Conservation (phyloP, 2,113 vertebrate genomes). For the Gasterosteus nipponicus region DNA sequence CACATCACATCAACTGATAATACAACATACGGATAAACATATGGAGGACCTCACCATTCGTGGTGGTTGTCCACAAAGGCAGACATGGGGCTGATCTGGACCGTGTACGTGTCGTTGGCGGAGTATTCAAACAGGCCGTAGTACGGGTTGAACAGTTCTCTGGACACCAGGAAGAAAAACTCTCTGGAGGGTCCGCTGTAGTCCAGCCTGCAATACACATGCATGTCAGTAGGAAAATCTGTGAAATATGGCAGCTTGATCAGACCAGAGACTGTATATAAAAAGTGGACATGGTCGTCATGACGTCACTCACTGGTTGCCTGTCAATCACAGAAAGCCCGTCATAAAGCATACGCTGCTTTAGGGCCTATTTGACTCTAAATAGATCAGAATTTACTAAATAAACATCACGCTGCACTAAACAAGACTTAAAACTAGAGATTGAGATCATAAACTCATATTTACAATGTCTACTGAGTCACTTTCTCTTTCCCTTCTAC, state of each 20-base stretch:
- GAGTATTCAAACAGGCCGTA: slow-evolving; percentile 99
- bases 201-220: slow-evolving; percentile 86
- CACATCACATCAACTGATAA: not conserved
- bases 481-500: too few relatives aligned
- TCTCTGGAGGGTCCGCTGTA: slow-evolving; percentile 98
- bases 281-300: not conserved
- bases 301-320: not conserved
- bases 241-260: too few relatives aligned
- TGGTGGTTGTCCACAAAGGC: slow-evolving; percentile 99
- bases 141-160: slow-evolving; percentile 98
- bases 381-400: not conserved
- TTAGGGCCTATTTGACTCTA: too few relatives aligned
- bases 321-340: not conserved
- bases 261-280: not conserved
- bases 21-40: not conserved
- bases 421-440: not conserved
- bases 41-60: slow-evolving; percentile 87
- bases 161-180: slow-evolving; percentile 98
- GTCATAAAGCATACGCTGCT: too few relatives aligned
- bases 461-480: too few relatives aligned
- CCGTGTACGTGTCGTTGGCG: slow-evolving; percentile 98
- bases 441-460: not conserved
- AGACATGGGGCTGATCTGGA: slow-evolving; percentile 99
- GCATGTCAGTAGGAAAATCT: not conserved
- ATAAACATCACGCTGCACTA: not conserved